Base-by-base conservation (phyloP, 2,888 invertebrate species). In the Dicranocentrus wangi region DNA sequence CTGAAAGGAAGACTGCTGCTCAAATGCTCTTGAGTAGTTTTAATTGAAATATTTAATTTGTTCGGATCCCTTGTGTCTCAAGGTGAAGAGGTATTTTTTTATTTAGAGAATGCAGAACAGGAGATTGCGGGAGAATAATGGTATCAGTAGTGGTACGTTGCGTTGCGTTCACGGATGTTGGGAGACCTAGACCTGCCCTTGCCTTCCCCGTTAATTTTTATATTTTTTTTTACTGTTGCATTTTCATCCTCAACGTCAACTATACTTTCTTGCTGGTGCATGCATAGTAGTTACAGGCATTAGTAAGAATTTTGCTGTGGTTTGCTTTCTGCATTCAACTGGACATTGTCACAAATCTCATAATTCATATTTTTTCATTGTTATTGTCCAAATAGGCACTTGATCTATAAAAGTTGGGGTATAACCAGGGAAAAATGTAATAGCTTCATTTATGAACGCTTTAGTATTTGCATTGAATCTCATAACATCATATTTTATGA, bases 21-120 rank as follows among this genome's bases (percentile, higher is more conserved):
- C n/a, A n/a, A n/a, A n/a, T n/a, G n/a, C n/a, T n/a, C n/a, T n/a
- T 47, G n/a, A 47, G 15, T n/a, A n/a, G n/a, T 55, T 75, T 66
- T 75, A 75, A 75, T 75, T 75, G 65, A 75, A 66, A 66, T 68
- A 42, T 39, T 60, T 55, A 42, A 42, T 68, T 19, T 43, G 1
- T 71, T n/a, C 10, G 39, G n/a, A 69, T 69, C 39, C n/a, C 47
- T 51, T 68, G 21, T 19, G n/a, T 53, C 19, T 53, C 53, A 21
- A 53, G n/a, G n/a, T n/a, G n/a, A n/a, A n/a, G n/a, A n/a, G n/a
- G 23, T 21, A 21, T 47, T 47, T 47, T 47, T 47, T 47, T 47
- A 3, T 10, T n/a, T 47, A 8, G 8, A 2, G 19, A 43, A 43
- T 66, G 27, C 17, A 47, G 66, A 21, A 25, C 32, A 66, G 23